Base-by-base conservation (phyloP, 2,888 invertebrate species). In the Hyles lineata region DNA sequence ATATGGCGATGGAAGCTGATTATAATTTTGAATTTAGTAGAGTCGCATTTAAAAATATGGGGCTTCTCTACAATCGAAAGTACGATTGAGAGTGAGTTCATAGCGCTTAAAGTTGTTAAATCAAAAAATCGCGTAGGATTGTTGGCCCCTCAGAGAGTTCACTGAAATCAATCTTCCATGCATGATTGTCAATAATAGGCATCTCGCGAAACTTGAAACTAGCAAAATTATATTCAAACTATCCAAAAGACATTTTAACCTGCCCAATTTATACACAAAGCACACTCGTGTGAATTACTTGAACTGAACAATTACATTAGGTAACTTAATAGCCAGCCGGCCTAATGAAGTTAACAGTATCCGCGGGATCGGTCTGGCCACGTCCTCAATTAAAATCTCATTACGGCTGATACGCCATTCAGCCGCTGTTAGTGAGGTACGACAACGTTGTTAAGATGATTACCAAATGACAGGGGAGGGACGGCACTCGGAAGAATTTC, bases 301-400 rank as follows among this genome's bases (percentile, higher is more conserved):
- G 80, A 86, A 87, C 85, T 81, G 84, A 80, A 88, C 90, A 92
- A 93, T 93, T 90, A 92, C 90, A 90, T 93, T 93, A 91, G 85
- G 87, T 86, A 89, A 91, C 85, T 87, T 92, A 91, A 93, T 92
- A 85, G 88, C 79, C 83, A 85, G 80, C 78, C 82, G 80, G 84
- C 81, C 84, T 92, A 91, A 92, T 92, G 89, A 90, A 89, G 89
- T 92, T 93, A 89, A 84, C 86, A 81, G 89, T 87, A 90, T 89
- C 90, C 82, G 89, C 83, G 87, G 89, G 89, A 90, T 92, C 89
- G 84, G 82, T 79, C 84, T 78, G 82, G 80, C 82, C 80, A 84
- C 87, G 84, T 87, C 91, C 90, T 91, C 93, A 94, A 94, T 94
- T 94, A 94, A 94, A 94, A 87, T 92, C 92, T 91, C 94, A 91